Conservation (phyloP, 2,888 invertebrate genomes). For the Dolichopus griseipennis region DNA sequence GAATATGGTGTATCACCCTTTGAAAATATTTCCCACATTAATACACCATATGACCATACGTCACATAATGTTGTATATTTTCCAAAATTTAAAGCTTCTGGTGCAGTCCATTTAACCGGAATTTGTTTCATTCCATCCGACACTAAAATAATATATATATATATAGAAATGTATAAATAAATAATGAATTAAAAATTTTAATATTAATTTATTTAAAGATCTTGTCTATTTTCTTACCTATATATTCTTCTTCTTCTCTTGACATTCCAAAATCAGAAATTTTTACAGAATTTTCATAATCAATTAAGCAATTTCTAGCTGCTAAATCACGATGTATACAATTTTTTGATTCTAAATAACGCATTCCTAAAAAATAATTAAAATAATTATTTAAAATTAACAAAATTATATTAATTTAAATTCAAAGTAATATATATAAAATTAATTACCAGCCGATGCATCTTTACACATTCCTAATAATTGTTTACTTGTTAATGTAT, state of each 20-base stretch:
- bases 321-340: slow-evolving; percentile 95
- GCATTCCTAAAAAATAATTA: slow-evolving; percentile 52
- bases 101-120: slow-evolving; percentile 97
- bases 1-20: slow-evolving; percentile 88
- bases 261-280: slow-evolving; percentile 99
- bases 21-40: slow-evolving; percentile 96
- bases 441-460: slow-evolving; percentile 65
- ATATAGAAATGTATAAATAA: too few relatives aligned
- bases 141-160: slow-evolving; percentile 47
- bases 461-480: slow-evolving; percentile 86
- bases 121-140: slow-evolving; percentile 98
- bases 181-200: too few relatives aligned
- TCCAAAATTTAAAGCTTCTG: slow-evolving; percentile 92
- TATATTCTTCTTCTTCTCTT: slow-evolving; percentile 91
- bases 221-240: slow-evolving; percentile 38
- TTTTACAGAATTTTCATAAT: slow-evolving; percentile 79
- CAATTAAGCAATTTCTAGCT: slow-evolving; percentile 75
- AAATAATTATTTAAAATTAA: neutral
- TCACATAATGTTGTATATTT: slow-evolving; percentile 93
- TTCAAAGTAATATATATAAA: neutral
- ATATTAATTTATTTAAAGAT: neutral
- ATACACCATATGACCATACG: slow-evolving; percentile 93
- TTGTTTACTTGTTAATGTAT: slow-evolving; percentile 55
- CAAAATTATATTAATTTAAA: too few relatives aligned
- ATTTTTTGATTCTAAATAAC: slow-evolving; percentile 89